Conservation (phyloP, 2,888 invertebrate genomes). For the Pomacea canaliculata region DNA sequence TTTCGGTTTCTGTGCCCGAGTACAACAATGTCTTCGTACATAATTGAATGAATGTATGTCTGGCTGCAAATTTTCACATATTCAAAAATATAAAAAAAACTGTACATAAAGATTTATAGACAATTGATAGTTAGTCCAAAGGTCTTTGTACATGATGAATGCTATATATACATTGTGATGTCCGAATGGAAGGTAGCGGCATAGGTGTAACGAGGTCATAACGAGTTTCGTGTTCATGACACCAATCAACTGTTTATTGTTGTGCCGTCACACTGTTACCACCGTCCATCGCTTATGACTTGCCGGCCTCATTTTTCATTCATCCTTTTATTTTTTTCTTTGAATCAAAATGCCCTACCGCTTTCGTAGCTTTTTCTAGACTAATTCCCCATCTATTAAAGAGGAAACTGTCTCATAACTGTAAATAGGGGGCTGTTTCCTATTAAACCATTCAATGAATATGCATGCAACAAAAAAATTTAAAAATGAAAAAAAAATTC, state of each 20-base stretch:
- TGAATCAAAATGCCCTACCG: too few species aligned
- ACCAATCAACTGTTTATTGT: neutral
- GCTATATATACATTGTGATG: neutral
- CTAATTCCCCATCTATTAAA: too few species aligned
- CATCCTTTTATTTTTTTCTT: neutral
- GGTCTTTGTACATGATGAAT: neutral
- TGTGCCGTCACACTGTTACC: constrained; percentile 4
- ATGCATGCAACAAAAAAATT: too few species aligned
- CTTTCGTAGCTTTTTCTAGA: too few species aligned
- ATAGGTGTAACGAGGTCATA: neutral
- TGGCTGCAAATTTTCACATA: neutral
- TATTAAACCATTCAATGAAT: too few species aligned
- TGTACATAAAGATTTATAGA: neutral
- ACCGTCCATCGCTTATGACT: constrained; percentile 6
- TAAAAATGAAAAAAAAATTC: too few species aligned
- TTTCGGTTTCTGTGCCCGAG: neutral
- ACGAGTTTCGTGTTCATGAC: constrained; percentile 12
- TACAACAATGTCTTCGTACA: neutral
- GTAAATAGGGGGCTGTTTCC: too few species aligned
- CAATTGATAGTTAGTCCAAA: neutral
- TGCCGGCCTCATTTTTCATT: neutral
- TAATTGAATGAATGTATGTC: neutral
- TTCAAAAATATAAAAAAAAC: too few species aligned
- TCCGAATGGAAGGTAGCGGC: neutral
- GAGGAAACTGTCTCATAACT: too few species aligned